A percentile compares a stretch with the other conserved stretches of the same genome.
Conservation (phyloP, 2,888 invertebrate genomes). For the Diachrysia chrysitis region DNA sequence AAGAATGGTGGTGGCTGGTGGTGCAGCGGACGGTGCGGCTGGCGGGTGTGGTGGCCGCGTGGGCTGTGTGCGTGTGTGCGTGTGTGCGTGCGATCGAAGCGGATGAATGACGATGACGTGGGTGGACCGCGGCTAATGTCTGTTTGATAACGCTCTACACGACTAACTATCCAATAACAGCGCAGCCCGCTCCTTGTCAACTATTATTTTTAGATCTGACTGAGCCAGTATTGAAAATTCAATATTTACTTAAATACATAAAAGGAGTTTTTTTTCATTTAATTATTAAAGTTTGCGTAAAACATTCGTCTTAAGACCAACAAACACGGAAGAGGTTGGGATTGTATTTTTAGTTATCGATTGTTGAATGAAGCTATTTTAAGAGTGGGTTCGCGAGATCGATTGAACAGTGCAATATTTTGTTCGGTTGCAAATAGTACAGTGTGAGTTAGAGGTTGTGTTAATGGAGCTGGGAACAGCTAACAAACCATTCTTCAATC, state of each 20-base stretch:
- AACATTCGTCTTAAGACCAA: constrained; percentile 24
- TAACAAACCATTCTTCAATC: constrained; percentile 63
- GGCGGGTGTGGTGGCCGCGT: constrained; percentile 57
- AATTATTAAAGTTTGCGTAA: constrained; percentile 29
- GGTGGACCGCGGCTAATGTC: constrained; percentile 77
- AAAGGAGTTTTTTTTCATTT: constrained; percentile 11
- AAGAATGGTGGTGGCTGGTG: constrained; percentile 56
- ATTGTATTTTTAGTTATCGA: constrained; percentile 48
- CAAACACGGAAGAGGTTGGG: constrained; percentile 34
- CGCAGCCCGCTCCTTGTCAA: constrained; percentile 66
- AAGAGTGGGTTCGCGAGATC: constrained; percentile 23
- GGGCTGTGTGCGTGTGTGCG: constrained; percentile 68
- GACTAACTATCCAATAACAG: constrained; percentile 64
- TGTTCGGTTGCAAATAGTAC: constrained; percentile 29
- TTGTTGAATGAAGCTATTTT: constrained; percentile 53
- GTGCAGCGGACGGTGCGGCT: constrained; percentile 43
- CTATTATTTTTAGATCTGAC: constrained; percentile 83
- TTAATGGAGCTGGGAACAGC: constrained; percentile 37
- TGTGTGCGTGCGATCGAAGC: constrained; percentile 86
- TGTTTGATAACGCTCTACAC: constrained; percentile 78
- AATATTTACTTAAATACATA: constrained; percentile 61
- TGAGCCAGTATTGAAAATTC: constrained; percentile 31
- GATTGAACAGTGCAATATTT: constrained; percentile 30
- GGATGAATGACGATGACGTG: constrained; percentile 87
- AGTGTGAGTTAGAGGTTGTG: constrained; percentile 35